These are phyloP conservation scores for Chromobotia macracanthus DNA, from an alignment of 2,797 vertebrate species.

Conservation along the genomic window DNA sequence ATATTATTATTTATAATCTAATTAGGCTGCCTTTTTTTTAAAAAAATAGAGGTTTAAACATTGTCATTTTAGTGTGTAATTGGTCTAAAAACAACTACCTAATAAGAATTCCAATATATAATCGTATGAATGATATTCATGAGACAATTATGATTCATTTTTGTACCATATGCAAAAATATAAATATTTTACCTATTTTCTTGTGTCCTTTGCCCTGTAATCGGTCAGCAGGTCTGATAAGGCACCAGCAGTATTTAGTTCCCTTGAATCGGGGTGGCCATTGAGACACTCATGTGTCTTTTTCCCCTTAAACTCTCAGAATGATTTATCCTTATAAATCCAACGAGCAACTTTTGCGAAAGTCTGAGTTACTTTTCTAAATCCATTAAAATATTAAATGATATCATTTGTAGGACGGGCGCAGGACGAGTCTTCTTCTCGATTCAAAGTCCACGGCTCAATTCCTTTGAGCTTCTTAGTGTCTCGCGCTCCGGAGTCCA, in stretches of 20 bases:
- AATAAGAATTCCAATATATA: no score
- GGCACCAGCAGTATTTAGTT: conserved; percentile 54
- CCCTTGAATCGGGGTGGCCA: conserved; percentile 52
- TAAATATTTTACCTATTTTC: conserved; percentile 42
- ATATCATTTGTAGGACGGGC: not conserved
- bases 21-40: no score
- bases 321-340: conserved; percentile 37
- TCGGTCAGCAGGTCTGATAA: conserved; percentile 43
- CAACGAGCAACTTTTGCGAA: conserved; percentile 17
- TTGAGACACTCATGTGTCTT: conserved; percentile 68
- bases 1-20: not conserved
- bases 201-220: conserved; percentile 40
- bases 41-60: no score
- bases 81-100: no score
- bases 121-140: not conserved
- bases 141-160: not conserved
- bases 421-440: conserved; percentile 52
- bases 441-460: conserved; percentile 68
- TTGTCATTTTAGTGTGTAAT: no score
- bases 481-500: conserved; percentile 32
- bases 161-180: not conserved
- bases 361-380: conserved; percentile 53
- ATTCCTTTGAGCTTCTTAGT: conserved; percentile 46
- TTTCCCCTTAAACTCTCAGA: not conserved
- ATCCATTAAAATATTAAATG: conserved; percentile 68